These are phyloP conservation scores for Idaea aversata DNA, from an alignment of 2,888 invertebrate species.

Conservation along the genomic window DNA sequence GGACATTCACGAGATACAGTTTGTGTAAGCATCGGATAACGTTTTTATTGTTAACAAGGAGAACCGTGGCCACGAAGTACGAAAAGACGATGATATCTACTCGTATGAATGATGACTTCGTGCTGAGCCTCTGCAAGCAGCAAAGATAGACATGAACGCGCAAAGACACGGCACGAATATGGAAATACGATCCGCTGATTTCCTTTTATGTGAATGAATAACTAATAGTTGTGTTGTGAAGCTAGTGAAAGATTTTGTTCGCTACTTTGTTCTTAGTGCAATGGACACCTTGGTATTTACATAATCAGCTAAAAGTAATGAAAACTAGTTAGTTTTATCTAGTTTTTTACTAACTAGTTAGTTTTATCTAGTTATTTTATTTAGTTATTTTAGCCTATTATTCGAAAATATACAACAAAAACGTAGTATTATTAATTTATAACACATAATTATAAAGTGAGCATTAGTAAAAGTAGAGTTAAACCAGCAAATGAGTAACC, in stretches of 20 bases:
- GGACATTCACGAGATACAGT: conserved; percentile 66
- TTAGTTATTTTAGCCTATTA: too few species aligned
- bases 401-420: too few species aligned
- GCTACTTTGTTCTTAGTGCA: neutral
- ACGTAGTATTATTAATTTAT: too few species aligned
- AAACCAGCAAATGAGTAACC: too few species aligned
- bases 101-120: conserved; percentile 80
- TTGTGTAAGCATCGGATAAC: conserved; percentile 72
- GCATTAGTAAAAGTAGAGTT: too few species aligned
- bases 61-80: conserved; percentile 64
- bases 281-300: too few species aligned
- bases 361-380: too few species aligned
- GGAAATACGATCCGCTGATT: conserved; percentile 46
- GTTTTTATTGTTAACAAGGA: conserved; percentile 80
- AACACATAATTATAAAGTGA: too few species aligned
- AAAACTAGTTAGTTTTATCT: too few species aligned
- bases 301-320: too few species aligned
- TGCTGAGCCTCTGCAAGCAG: conserved; percentile 73
- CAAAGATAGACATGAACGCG: conserved; percentile 58
- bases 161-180: conserved; percentile 73
- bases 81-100: conserved; percentile 75
- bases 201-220: conserved; percentile 17
- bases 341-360: too few species aligned
- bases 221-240: conserved; percentile 10
- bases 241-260: conserved; percentile 1